phyloP scores from a whole-genome alignment of 2,797 vertebrate genomes.

The Microctenopoma steveboyesi region DNA sequence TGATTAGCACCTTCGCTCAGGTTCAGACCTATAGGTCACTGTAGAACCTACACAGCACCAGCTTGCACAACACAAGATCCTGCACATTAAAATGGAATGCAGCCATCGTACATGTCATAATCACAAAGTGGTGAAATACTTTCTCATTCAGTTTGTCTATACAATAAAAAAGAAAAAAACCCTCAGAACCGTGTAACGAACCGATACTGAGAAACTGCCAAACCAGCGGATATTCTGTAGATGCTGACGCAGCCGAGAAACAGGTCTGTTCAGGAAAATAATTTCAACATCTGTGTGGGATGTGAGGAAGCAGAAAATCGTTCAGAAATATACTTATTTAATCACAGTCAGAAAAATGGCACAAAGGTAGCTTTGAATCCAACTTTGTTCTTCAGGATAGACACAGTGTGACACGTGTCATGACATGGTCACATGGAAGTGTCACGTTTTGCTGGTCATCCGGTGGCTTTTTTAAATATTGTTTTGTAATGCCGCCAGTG shows the following conservation, averaged over 20 bases:
- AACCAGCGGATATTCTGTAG: neutral
- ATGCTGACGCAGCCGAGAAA: neutral
- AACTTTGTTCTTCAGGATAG: neutral
- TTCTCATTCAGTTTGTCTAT: neutral
- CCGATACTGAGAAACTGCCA: neutral
- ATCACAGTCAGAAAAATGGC: no score
- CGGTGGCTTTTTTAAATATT: neutral
- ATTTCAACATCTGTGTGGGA: neutral
- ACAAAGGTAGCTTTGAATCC: neutral
- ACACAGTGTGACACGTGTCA: neutral
- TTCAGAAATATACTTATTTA: no score
- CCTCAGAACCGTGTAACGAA: neutral
- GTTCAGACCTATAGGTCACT: neutral
- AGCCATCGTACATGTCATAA: neutral
- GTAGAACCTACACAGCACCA: neutral
- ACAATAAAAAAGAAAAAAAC: neutral
- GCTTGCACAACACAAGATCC: neutral
- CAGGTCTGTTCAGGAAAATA: neutral
- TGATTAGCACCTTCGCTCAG: constrained; percentile 2
- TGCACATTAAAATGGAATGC: constrained; percentile 5
- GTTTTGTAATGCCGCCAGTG: neutral
- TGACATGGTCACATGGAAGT: neutral
- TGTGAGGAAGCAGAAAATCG: neutral
- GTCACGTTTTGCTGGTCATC: neutral
- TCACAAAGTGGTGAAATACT: neutral